Percentiles rank a stretch among this genome's conserved stretches.
phyloP scores from a whole-genome alignment of 2,888 invertebrate species.

The Drosophila neotestacea region DNA sequence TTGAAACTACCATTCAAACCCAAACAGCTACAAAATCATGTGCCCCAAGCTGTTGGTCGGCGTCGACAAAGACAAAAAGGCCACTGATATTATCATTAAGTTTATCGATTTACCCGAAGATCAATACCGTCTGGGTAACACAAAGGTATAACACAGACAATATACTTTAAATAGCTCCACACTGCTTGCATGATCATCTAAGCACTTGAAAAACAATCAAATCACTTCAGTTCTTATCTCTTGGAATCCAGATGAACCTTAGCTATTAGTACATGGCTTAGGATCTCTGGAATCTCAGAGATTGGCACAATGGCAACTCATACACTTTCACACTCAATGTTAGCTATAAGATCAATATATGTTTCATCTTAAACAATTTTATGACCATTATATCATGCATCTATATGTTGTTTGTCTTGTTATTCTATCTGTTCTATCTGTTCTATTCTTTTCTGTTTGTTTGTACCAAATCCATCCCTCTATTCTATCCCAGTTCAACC shows the following conservation, averaged over 20 bases:
- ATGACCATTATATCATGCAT: constrained; percentile 13
- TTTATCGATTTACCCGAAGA: constrained; percentile 94
- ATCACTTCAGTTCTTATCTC: not conserved
- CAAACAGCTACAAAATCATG: constrained; percentile 99
- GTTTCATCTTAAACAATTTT: constrained; percentile 27
- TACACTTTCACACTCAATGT: constrained; percentile 20
- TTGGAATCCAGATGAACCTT: constrained; percentile 4
- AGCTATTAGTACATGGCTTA: constrained; percentile 66
- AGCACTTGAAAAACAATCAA: constrained; percentile 3
- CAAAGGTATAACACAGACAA: constrained; percentile 91
- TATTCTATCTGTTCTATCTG: constrained; percentile 30
- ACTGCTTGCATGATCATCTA: constrained; percentile 34
- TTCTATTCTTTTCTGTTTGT: constrained; percentile 27
- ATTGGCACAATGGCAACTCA: not conserved
- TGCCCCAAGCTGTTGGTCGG: constrained; percentile 92
- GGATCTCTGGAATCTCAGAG: constrained; percentile 20
- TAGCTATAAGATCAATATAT: constrained; percentile 41
- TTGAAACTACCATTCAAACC: constrained; percentile 60
- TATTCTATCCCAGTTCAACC: constrained; percentile 75
- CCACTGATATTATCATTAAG: constrained; percentile 93
- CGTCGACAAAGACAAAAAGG: constrained; percentile 87
- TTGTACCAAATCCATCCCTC: constrained; percentile 63
- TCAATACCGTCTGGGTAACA: constrained; percentile 97
- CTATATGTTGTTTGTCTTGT: constrained; percentile 59
- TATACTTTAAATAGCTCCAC: constrained; percentile 62